These are phyloP conservation scores for Telenomus remus DNA, from an alignment of 1,140 invertebrate species.

Conservation along the genomic window DNA sequence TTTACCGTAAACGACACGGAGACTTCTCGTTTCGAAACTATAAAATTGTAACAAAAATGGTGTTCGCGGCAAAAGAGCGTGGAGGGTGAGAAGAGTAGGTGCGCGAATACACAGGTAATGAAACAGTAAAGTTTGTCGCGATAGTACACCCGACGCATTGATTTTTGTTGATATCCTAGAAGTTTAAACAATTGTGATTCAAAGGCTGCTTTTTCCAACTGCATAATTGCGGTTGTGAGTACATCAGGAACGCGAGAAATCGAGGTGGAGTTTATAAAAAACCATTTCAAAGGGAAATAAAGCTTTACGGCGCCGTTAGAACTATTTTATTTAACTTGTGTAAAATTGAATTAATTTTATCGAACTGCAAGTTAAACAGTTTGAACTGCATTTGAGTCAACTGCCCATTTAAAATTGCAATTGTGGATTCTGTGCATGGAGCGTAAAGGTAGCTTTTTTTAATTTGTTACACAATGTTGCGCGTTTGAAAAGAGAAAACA, in stretches of 20 bases:
- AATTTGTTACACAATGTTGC: too few species aligned
- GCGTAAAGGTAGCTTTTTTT: too few species aligned
- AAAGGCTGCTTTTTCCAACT: constrained; percentile 5
- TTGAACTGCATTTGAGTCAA: too few species aligned
- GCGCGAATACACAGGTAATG: too few species aligned
- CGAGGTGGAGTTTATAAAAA: too few species aligned
- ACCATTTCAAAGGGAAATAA: too few species aligned
- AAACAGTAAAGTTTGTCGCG: constrained; percentile 8
- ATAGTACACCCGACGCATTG: constrained; percentile 11
- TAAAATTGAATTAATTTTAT: constrained; percentile 10
- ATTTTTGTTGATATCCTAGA: constrained; percentile 8
- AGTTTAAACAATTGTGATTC: constrained; percentile 29
- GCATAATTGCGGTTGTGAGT: not conserved
- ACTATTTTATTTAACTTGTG: not conserved
- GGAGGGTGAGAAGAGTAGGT: too few species aligned
- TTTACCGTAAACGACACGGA: not conserved
- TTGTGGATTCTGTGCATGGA: too few species aligned
- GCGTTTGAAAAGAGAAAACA: too few species aligned
- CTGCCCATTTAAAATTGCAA: too few species aligned
- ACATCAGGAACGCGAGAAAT: not conserved
- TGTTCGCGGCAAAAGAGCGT: constrained; percentile 6
- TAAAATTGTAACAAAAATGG: constrained; percentile 13
- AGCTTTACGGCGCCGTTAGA: too few species aligned
- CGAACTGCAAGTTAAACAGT: not conserved
- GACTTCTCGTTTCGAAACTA: constrained; percentile 1